Evolutionary conservation across 2,113 vertebrate genomes (phyloP).

Genomic region (Regulus satrapa): DNA sequence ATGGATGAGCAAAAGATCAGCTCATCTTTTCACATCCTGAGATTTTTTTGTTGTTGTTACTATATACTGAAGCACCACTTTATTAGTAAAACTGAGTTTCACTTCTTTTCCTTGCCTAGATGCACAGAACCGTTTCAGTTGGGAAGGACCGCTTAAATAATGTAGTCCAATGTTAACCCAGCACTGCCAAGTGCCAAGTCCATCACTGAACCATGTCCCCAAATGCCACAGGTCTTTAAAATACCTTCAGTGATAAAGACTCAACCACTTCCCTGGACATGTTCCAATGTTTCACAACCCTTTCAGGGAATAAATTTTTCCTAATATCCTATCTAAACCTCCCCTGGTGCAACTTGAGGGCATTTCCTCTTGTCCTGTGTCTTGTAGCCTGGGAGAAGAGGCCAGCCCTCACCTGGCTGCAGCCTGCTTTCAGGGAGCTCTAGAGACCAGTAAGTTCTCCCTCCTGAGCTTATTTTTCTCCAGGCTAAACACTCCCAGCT

Average conservation of each 20-base stretch:
- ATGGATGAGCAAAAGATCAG: background rate
- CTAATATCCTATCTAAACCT: background rate
- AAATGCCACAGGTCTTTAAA: background rate
- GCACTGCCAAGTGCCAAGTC: background rate
- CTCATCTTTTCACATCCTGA: background rate
- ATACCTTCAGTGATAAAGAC: background rate
- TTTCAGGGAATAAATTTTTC: background rate
- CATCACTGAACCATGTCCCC: background rate
- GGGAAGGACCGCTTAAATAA: background rate
- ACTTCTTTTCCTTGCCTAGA: background rate
- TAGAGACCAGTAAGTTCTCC: background rate
- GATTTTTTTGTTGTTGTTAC: background rate
- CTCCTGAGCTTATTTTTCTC: background rate
- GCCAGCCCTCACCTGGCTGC: background rate
- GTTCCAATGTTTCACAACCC: background rate
- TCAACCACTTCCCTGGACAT: background rate
- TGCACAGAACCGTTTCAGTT: background rate
- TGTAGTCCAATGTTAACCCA: background rate
- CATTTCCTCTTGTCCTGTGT: background rate
- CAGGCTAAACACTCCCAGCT: background rate
- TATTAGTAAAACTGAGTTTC: background rate
- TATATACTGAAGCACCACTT: background rate
- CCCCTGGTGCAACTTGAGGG: background rate
- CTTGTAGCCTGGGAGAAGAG: background rate
- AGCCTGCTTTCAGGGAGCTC: background rate